phyloP scores from a whole-genome alignment of 2,797 vertebrate species.

The Syncerus caffer region DNA sequence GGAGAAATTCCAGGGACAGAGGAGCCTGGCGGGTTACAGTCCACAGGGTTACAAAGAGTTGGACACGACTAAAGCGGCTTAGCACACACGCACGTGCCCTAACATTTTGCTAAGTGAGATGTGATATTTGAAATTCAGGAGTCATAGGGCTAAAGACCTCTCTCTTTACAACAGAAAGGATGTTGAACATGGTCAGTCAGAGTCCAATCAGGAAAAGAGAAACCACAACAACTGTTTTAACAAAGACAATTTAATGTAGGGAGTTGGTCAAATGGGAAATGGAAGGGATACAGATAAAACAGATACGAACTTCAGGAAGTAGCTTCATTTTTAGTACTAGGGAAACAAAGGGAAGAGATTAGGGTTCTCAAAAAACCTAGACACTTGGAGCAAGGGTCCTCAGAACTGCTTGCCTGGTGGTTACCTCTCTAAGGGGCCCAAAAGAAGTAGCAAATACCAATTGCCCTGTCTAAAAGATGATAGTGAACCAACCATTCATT shows the following conservation, averaged over 20 bases:
- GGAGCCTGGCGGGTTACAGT: neutral
- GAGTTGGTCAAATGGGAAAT: neutral
- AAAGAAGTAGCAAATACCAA: neutral
- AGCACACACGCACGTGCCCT: accelerated
- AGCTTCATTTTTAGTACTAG: neutral
- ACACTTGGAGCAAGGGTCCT: neutral
- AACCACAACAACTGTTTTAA: neutral
- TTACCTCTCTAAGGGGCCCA: neutral
- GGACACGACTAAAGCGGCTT: neutral
- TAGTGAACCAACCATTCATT: neutral
- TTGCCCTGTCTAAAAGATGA: neutral
- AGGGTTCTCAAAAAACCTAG: neutral
- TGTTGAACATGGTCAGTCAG: neutral
- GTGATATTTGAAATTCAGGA: neutral
- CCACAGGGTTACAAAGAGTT: neutral
- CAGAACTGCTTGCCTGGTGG: neutral
- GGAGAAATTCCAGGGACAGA: neutral
- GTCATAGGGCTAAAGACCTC: neutral
- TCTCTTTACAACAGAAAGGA: neutral
- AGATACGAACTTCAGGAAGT: neutral
- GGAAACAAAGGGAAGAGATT: neutral
- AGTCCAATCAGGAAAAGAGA: neutral
- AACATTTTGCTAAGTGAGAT: neutral
- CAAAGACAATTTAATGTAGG: neutral
- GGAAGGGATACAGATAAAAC: neutral